Evolutionary conservation across 2,888 invertebrate species (phyloP).

Genomic region (Griposia aprilina): DNA sequence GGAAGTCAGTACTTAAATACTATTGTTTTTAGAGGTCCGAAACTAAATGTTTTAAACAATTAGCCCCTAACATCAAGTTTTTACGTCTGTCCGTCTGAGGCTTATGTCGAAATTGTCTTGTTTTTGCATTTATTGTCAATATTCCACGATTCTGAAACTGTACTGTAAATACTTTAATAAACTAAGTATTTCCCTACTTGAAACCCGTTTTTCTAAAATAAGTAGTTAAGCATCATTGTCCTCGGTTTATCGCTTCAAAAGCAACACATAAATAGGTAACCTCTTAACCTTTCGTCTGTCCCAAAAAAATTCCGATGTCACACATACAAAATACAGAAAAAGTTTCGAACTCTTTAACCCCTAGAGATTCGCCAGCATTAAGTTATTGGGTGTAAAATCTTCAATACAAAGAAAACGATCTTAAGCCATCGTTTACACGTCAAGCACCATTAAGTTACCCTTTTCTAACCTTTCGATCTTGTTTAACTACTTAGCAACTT

Average conservation of each 20-base stretch:
- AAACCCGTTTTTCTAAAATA: background rate
- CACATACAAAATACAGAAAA: constrained; percentile 9
- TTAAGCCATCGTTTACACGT: constrained; percentile 1
- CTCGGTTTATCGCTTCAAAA: background rate
- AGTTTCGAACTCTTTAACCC: background rate
- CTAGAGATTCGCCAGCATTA: constrained; percentile 7
- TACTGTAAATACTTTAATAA: background rate
- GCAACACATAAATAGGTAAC: constrained; percentile 5
- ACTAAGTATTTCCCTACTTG: background rate
- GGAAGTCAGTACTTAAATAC: background rate
- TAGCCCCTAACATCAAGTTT: background rate
- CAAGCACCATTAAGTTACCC: constrained; percentile 30
- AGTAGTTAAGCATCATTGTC: background rate
- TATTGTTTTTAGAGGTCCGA: background rate
- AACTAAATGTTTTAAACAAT: background rate
- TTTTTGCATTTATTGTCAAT: background rate
- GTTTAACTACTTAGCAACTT: constrained; percentile 6
- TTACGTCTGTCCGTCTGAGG: no score
- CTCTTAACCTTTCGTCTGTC: background rate
- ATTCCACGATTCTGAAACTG: background rate
- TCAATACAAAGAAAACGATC: background rate
- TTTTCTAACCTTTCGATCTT: constrained; percentile 2
- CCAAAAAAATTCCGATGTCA: background rate
- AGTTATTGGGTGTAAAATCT: constrained; percentile 31
- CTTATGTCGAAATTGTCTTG: background rate